Evolutionary conservation across 2,888 invertebrate genomes (phyloP).

Genomic region (Salticus scenicus): DNA sequence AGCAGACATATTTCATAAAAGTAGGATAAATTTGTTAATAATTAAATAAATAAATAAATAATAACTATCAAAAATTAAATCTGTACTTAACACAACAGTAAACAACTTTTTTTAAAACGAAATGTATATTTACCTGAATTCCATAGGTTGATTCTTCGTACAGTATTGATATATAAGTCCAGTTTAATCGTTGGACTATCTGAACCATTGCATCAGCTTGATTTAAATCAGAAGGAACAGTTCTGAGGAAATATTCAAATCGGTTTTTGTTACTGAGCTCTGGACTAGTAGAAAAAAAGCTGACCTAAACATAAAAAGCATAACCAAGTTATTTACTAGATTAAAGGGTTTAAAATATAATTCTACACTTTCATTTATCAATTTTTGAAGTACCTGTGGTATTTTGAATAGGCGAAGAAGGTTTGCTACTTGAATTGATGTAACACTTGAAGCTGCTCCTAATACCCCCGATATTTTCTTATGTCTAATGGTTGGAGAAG

Average conservation of each 20-base stretch:
- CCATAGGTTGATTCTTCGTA: conserved; percentile 98
- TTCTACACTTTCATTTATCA: no score
- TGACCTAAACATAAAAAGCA: conserved; percentile 83
- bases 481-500: conserved; percentile 82
- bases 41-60: no score
- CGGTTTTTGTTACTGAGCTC: conserved; percentile 95
- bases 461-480: conserved; percentile 92
- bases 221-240: conserved; percentile 95
- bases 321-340: background rate
- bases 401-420: conserved; percentile 92
- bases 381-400: conserved; percentile 81
- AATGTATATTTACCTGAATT: conserved; percentile 82
- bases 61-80: no score
- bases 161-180: conserved; percentile 96
- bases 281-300: conserved; percentile 95
- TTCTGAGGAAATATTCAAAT: conserved; percentile 94
- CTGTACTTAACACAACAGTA: no score
- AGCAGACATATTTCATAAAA: no score
- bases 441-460: conserved; percentile 93
- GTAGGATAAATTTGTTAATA: no score
- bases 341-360: background rate
- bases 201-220: conserved; percentile 94
- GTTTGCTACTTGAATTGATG: conserved; percentile 96
- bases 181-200: conserved; percentile 88
- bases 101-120: no score